phyloP scores from a whole-genome alignment of 2,797 vertebrate species.

The Gymnopithys bicolor region DNA sequence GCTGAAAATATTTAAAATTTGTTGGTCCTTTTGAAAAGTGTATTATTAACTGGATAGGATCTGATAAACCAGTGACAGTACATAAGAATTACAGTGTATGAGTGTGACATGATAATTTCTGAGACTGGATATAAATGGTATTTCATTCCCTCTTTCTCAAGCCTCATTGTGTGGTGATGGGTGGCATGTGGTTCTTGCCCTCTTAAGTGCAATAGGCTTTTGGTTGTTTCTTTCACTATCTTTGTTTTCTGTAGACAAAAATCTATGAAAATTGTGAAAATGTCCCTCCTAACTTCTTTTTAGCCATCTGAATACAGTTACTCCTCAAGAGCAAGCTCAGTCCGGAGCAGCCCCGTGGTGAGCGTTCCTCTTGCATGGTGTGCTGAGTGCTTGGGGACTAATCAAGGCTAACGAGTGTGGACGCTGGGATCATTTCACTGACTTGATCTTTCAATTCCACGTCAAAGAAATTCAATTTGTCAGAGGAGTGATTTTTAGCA shows the following conservation, averaged over 20 bases:
- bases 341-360: conserved; percentile 92
- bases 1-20: background rate
- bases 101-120: background rate
- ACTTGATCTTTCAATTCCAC: background rate
- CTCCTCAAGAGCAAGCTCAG: conserved; percentile 89
- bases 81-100: background rate
- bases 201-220: conserved; percentile 82
- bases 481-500: background rate
- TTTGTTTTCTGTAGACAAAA: conserved; percentile 6
- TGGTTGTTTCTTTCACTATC: background rate
- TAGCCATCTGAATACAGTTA: conserved; percentile 96
- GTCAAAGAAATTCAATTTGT: background rate
- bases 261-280: conserved; percentile 3
- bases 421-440: background rate
- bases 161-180: conserved; percentile 84
- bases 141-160: conserved; percentile 76
- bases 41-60: background rate
- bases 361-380: conserved; percentile 73
- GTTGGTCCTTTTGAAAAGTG: background rate
- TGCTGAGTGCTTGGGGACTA: background rate
- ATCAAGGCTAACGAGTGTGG: background rate
- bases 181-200: conserved; percentile 83
- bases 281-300: conserved; percentile 47
- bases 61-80: background rate
- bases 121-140: background rate